Conservation (phyloP, 2,797 vertebrate species). For the Micromesistius poutassou region DNA sequence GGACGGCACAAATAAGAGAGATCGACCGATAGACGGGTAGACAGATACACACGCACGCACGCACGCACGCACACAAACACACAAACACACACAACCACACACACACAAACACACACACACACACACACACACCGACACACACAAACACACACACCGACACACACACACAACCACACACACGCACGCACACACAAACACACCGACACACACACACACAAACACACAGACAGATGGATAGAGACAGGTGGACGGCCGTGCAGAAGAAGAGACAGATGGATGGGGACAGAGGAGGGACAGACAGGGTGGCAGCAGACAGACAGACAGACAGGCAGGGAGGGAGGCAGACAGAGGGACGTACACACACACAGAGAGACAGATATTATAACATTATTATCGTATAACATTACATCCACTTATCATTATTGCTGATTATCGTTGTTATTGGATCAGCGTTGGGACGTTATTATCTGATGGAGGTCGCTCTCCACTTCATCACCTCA, state of each 20-base stretch:
- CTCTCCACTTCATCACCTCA: not conserved
- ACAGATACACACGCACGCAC: not conserved
- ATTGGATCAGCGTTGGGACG: not conserved
- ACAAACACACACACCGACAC: no score
- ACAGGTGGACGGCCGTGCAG: not conserved
- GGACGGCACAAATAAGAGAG: not conserved
- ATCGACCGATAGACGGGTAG: not conserved
- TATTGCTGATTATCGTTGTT: not conserved
- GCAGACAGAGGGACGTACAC: no score
- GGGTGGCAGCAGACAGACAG: no score
- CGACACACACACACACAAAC: not conserved
- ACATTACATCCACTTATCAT: not conserved
- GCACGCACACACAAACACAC: not conserved
- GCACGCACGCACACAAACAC: no score
- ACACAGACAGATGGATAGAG: constrained; percentile 1
- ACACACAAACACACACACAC: no score
- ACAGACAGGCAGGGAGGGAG: not conserved
- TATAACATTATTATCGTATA: not conserved
- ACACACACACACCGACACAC: no score
- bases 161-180: no score
- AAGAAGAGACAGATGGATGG: not conserved
- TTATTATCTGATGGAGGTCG: not conserved
- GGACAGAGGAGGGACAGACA: not conserved
- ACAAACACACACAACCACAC: no score
- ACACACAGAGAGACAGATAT: not conserved